Conservation (phyloP, 2,797 vertebrate genomes). For the Lophius americanus region DNA sequence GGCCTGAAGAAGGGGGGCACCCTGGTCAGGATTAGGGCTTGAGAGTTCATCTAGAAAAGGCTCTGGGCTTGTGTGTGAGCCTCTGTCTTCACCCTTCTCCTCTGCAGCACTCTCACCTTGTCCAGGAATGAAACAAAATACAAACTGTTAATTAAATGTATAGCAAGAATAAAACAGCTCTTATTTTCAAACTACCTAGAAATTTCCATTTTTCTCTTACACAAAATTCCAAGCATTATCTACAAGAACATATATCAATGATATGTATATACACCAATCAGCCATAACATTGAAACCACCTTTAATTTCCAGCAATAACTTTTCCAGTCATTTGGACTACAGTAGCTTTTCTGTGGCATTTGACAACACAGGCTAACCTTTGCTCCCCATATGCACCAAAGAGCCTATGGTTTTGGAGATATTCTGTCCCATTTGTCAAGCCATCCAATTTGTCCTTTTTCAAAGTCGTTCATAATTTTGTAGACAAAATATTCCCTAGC, state of each 20-base stretch:
- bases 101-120: conserved; percentile 57
- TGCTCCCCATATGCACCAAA: no score
- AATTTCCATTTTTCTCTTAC: not conserved
- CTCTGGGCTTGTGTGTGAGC: conserved; percentile 58
- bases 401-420: no score
- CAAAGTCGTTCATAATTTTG: no score
- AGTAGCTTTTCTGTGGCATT: no score
- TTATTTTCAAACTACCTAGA: conserved; percentile 5
- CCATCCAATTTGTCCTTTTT: no score
- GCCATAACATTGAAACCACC: no score
- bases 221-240: conserved; percentile 5
- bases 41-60: conserved; percentile 77
- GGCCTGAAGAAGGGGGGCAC: conserved; percentile 77
- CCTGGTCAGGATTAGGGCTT: conserved; percentile 77
- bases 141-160: conserved; percentile 5
- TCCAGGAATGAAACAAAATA: conserved; percentile 52
- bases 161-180: not conserved
- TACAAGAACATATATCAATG: not conserved
- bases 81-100: conserved; percentile 53
- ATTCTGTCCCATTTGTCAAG: no score
- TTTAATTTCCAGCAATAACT: no score
- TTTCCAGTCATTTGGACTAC: no score
- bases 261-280: no score
- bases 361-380: no score
- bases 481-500: no score